A percentile compares a stretch with the other conserved stretches of the same genome.
Evolutionary conservation across 2,888 invertebrate species (phyloP).

Genomic region (Xestoiulus laeticollis): DNA sequence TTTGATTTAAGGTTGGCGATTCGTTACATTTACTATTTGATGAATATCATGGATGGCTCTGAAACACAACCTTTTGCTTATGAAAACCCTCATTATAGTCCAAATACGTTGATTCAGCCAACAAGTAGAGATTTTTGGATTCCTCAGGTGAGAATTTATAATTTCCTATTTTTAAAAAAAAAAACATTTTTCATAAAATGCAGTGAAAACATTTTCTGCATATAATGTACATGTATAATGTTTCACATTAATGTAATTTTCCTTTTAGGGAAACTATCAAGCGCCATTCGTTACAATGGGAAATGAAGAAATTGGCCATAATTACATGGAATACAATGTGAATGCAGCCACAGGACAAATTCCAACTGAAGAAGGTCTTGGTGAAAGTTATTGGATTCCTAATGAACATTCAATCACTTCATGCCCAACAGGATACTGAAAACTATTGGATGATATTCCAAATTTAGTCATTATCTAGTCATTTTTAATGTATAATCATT

Average conservation of each 20-base stretch:
- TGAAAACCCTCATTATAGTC: conserved; percentile 19
- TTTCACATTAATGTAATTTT: too few species aligned
- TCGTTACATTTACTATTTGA: conserved; percentile 50
- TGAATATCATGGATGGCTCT: conserved; percentile 36
- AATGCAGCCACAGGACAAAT: not conserved
- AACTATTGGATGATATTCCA: too few species aligned
- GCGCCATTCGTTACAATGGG: not conserved
- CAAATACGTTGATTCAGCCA: not conserved
- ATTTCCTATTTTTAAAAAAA: not conserved
- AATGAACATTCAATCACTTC: conserved; percentile 14
- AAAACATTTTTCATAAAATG: not conserved
- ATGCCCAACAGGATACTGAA: not conserved
- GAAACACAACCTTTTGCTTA: conserved; percentile 50
- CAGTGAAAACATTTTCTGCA: too few species aligned
- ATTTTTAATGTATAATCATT: too few species aligned
- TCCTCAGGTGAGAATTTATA: conserved; percentile 38
- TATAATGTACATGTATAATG: too few species aligned
- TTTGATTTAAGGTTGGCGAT: conserved; percentile 46
- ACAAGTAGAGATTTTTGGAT: conserved; percentile 47
- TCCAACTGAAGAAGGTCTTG: not conserved
- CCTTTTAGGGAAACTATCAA: not conserved
- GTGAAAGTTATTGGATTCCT: conserved; percentile 45
- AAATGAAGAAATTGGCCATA: not conserved
- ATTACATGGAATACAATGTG: conserved; percentile 35
- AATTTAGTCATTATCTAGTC: too few species aligned